Conservation (phyloP, 2,797 vertebrate species). For the Podarcis lilfordi region DNA sequence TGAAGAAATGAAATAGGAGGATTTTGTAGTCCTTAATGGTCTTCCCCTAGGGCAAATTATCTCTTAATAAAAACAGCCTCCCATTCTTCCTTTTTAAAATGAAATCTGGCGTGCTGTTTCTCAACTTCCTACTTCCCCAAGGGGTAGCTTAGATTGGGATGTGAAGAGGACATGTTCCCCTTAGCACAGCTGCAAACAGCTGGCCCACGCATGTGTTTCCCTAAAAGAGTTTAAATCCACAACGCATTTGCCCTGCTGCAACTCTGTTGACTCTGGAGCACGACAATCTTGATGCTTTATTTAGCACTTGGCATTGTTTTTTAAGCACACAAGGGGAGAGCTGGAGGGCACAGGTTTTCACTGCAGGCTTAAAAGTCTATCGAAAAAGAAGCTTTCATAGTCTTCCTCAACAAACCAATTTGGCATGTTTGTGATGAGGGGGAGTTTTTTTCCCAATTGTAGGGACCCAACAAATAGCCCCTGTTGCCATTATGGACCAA, state of each 20-base stretch:
- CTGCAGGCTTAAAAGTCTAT: neutral
- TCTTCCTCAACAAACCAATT: neutral
- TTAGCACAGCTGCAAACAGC: neutral
- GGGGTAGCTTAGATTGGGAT: constrained; percentile 7
- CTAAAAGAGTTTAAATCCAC: neutral
- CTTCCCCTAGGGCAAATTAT: neutral
- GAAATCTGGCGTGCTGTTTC: constrained; percentile 11
- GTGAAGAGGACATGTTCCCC: neutral
- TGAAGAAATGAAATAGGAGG: neutral
- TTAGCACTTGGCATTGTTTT: neutral
- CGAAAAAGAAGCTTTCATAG: neutral
- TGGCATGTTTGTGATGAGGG: neutral
- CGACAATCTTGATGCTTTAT: neutral
- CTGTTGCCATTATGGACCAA: neutral
- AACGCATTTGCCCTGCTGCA: neutral
- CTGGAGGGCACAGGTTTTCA: no score
- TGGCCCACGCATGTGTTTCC: neutral
- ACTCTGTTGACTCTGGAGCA: neutral
- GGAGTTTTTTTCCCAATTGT: neutral
- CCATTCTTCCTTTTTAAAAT: neutral
- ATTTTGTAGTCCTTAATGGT: neutral
- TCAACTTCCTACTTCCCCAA: neutral
- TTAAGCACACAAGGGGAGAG: neutral
- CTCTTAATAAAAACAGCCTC: neutral
- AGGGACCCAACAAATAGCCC: no score